Percentiles rank a stretch among this genome's conserved stretches.
Evolutionary conservation across 92 coral and sea anemone species (phyloP).

Genomic region (Virgularia gustaviana): DNA sequence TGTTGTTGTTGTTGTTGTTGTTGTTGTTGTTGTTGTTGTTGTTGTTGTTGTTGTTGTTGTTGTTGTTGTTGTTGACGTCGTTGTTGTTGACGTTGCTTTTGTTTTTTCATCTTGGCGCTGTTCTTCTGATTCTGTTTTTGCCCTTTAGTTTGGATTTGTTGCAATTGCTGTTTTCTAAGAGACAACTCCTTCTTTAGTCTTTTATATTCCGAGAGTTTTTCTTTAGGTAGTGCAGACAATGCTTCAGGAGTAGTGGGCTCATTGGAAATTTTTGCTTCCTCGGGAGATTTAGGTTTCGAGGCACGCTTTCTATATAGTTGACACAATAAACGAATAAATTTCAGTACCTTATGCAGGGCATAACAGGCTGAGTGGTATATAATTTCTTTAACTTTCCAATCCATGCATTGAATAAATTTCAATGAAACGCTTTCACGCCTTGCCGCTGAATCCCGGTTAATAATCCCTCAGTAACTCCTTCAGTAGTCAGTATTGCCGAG

Average conservation of each 20-base stretch:
- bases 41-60: neutral
- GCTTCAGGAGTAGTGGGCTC: conserved; percentile 92
- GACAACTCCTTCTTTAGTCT: conserved; percentile 78
- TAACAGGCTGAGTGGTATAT: too few species aligned
- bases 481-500: too few species aligned
- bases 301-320: neutral
- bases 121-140: neutral
- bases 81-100: neutral
- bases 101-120: neutral
- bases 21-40: neutral
- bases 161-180: conserved; percentile 58
- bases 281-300: conserved; percentile 9
- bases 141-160: neutral
- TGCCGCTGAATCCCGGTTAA: too few species aligned
- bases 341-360: too few species aligned
- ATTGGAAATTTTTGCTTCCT: conserved; percentile 9
- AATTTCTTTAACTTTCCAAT: too few species aligned
- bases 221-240: conserved; percentile 73
- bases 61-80: neutral
- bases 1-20: neutral
- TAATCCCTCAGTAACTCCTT: too few species aligned
- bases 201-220: conserved; percentile 76
- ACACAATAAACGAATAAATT: neutral
- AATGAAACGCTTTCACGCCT: too few species aligned
- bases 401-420: too few species aligned